Conservation (phyloP, 2,888 invertebrate genomes). For the Andrena praecox region DNA sequence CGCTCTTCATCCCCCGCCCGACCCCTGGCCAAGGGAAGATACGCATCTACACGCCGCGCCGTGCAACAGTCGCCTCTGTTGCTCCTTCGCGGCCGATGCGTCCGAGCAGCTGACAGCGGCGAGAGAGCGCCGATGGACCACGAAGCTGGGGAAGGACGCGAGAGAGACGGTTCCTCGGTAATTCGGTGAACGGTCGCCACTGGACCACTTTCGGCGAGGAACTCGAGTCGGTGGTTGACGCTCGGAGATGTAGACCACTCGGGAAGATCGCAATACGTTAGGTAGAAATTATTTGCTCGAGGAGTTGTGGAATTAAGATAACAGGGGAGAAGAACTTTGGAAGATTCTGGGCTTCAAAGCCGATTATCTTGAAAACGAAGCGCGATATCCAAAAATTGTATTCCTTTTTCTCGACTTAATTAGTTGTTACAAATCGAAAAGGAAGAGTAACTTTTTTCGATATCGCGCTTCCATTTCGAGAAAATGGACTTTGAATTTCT, state of each 20-base stretch:
- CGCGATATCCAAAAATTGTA: too few species aligned
- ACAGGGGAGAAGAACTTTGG: too few species aligned
- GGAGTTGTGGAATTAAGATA: too few species aligned
- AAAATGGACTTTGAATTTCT: too few species aligned
- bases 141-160: conserved; percentile 22
- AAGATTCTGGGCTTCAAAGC: too few species aligned
- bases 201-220: neutral
- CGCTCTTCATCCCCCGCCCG: neutral
- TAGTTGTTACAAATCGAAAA: too few species aligned
- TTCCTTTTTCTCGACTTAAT: too few species aligned
- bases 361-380: too few species aligned
- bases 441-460: too few species aligned
- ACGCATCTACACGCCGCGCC: conserved; percentile 8
- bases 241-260: neutral
- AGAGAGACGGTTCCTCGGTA: neutral
- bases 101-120: conserved; percentile 25
- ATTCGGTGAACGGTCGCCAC: neutral
- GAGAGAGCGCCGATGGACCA: conserved; percentile 50
- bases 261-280: too few species aligned
- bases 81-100: conserved; percentile 33
- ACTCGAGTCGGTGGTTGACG: neutral
- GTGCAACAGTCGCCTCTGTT: conserved; percentile 21
- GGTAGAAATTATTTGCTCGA: too few species aligned
- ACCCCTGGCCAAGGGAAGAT: neutral
- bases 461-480: too few species aligned